A percentile compares a stretch with the other conserved stretches of the same genome.
phyloP scores from a whole-genome alignment of 2,888 invertebrate genomes.

The Elgonia sp. region DNA sequence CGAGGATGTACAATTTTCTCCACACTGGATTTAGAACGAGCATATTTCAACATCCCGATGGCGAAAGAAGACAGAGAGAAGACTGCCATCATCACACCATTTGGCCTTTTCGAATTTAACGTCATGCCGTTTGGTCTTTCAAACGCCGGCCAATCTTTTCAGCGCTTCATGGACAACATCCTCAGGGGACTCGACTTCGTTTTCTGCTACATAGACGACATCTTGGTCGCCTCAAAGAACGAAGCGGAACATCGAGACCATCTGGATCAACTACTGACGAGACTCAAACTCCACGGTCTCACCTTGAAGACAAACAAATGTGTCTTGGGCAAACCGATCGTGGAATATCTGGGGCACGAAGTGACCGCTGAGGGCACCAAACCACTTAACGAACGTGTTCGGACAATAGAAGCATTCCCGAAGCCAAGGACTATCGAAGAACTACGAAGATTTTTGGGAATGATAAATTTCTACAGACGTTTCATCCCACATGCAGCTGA shows the following conservation, averaged over 20 bases:
- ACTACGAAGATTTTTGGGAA: too few relatives aligned
- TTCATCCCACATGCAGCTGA: too few relatives aligned
- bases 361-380: too few relatives aligned
- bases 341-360: too few relatives aligned
- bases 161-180: slow-evolving; percentile 20
- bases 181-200: slow-evolving; percentile 20
- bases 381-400: too few relatives aligned
- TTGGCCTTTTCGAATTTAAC: slow-evolving; percentile 11
- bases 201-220: slow-evolving; percentile 30
- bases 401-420: too few relatives aligned
- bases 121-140: not conserved
- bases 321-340: too few relatives aligned
- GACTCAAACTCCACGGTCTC: too few relatives aligned
- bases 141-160: not conserved
- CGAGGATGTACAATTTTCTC: not conserved
- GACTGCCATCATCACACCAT: slow-evolving; percentile 10
- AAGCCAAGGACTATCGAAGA: too few relatives aligned
- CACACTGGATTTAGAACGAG: slow-evolving; percentile 30
- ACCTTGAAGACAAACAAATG: not conserved
- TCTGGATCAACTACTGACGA: not conserved
- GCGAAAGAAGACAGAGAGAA: not conserved
- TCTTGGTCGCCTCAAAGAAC: not conserved
- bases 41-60: slow-evolving; percentile 27
- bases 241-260: not conserved
- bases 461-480: too few relatives aligned